Conservation (phyloP, 1,140 invertebrate genomes). For the Radopholus similis region DNA sequence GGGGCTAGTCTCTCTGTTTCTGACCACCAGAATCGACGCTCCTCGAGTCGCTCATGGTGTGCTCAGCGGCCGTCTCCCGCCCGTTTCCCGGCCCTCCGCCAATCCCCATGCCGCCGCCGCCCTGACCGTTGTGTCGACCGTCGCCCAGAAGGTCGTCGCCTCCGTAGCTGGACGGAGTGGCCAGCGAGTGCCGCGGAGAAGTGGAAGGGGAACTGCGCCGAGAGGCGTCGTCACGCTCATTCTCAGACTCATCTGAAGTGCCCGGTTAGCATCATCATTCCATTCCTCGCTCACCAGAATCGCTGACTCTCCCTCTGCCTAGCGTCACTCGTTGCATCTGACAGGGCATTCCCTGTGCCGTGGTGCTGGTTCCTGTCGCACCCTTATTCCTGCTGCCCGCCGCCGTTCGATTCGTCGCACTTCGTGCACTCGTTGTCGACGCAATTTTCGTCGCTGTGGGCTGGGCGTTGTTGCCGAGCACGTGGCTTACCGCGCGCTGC, state of each 20-base stretch:
- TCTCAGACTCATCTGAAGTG: constrained; percentile 6
- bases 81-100: background rate
- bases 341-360: constrained; percentile 13
- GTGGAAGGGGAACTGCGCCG: constrained; percentile 55
- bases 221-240: constrained; percentile 45
- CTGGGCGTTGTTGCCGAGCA: background rate
- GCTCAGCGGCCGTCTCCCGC: constrained; percentile 19
- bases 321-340: constrained; percentile 41
- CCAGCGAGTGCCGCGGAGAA: constrained; percentile 54
- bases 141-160: constrained; percentile 47
- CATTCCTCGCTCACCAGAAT: constrained; percentile 14
- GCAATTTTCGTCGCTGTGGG: background rate
- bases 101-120: background rate
- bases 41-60: constrained; percentile 25
- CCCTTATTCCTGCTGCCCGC: background rate
- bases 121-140: constrained; percentile 14
- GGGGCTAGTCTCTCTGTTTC: constrained; percentile 4
- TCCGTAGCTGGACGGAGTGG: constrained; percentile 56
- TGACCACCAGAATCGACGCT: constrained; percentile 58
- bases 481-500: background rate
- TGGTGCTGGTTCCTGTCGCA: background rate
- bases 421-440: background rate
- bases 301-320: constrained; percentile 35
- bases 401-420: background rate
- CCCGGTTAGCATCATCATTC: background rate